Evolutionary conservation across 1,140 invertebrate genomes (phyloP).

Genomic region (Scaptodrosophila lebanonensis): DNA sequence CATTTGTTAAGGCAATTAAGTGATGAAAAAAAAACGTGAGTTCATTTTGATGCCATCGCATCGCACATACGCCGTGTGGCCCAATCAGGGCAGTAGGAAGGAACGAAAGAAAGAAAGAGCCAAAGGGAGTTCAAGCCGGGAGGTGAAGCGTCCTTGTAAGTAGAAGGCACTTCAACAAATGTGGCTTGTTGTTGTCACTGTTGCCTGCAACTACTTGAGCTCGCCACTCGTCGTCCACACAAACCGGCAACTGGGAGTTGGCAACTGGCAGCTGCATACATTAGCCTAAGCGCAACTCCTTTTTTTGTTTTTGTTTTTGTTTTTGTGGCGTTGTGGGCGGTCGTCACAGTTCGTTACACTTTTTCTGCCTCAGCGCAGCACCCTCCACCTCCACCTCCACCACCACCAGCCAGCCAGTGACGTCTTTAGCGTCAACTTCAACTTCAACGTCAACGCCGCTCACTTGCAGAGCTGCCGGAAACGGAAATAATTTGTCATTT

Average conservation of each 20-base stretch:
- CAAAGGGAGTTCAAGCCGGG: too few species aligned
- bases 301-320: conserved; percentile 3
- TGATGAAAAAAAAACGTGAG: too few species aligned
- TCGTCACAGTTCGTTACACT: conserved; percentile 1
- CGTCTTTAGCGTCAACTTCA: too few species aligned
- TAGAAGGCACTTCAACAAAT: not conserved
- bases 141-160: too few species aligned
- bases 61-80: too few species aligned
- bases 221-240: conserved; percentile 1
- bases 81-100: too few species aligned
- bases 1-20: too few species aligned
- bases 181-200: conserved; percentile 3
- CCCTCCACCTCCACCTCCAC: too few species aligned
- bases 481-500: conserved; percentile 64
- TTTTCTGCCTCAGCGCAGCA: too few species aligned
- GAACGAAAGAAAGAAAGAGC: too few species aligned
- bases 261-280: conserved; percentile 28
- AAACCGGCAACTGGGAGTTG: conserved; percentile 6
- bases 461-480: conserved; percentile 28
- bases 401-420: too few species aligned
- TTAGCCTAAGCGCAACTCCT: conserved; percentile 15
- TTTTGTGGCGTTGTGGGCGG: not conserved
- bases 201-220: not conserved
- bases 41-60: too few species aligned
- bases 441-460: not conserved